Percentiles rank a stretch among this genome's conserved stretches.
Conservation (phyloP, 2,797 vertebrate genomes). For the Platyrinchus mystaceus region DNA sequence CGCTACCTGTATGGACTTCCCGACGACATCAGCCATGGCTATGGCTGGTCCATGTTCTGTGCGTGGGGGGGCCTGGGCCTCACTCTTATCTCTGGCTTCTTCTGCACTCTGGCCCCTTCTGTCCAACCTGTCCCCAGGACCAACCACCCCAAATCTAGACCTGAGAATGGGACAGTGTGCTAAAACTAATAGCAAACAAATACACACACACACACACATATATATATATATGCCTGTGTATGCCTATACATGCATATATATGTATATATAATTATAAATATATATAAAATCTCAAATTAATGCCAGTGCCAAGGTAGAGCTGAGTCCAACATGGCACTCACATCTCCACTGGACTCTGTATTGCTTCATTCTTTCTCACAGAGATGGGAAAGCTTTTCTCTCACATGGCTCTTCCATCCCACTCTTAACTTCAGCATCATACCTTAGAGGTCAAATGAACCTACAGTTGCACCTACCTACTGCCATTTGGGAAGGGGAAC, state of each 20-base stretch:
- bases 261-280: conserved; percentile 73
- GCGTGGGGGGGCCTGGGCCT: conserved; percentile 98
- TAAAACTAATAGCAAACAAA: conserved; percentile 72
- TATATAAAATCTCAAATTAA: conserved; percentile 68
- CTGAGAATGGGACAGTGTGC: conserved; percentile 98
- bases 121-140: conserved; percentile 96
- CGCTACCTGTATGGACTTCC: conserved; percentile 94
- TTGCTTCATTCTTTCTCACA: conserved; percentile 66
- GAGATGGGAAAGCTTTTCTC: conserved; percentile 62
- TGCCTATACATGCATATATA: conserved; percentile 72
- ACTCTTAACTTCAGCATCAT: conserved; percentile 67
- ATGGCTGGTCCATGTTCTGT: conserved; percentile 99
- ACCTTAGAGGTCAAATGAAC: conserved; percentile 57
- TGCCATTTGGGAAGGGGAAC: conserved; percentile 23
- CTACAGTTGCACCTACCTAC: conserved; percentile 23
- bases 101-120: conserved; percentile 98
- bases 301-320: conserved; percentile 75
- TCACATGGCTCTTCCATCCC: conserved; percentile 71
- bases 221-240: conserved; percentile 20
- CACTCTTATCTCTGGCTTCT: conserved; percentile 98
- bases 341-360: conserved; percentile 66
- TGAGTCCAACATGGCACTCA: conserved; percentile 69
- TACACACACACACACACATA: conserved; percentile 42
- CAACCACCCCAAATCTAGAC: conserved; percentile 95
- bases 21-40: conserved; percentile 97